Percentiles rank a stretch among this genome's conserved stretches.
Conservation (phyloP, 2,113 vertebrate species). For the Eupsittula cactorum region DNA sequence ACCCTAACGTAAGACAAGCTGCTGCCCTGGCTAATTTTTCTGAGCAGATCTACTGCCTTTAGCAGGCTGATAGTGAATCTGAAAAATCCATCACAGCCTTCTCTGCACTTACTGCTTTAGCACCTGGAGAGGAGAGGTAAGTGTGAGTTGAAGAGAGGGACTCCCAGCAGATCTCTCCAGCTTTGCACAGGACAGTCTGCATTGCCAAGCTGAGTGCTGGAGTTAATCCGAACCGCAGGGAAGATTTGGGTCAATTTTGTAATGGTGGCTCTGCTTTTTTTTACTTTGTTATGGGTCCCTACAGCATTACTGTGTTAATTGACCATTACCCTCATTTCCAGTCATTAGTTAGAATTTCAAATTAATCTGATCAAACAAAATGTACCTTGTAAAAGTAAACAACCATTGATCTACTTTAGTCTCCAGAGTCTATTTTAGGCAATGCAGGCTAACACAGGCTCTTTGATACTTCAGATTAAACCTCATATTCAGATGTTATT, state of each 20-base stretch:
- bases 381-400: neutral
- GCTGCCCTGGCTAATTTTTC: slow-evolving; percentile 22
- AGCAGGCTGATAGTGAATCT: neutral
- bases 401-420: neutral
- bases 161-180: neutral
- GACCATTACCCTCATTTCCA: slow-evolving; percentile 27
- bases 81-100: neutral
- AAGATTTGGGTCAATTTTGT: neutral
- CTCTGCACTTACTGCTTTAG: neutral
- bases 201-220: neutral
- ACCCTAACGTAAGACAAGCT: neutral
- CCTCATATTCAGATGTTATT: neutral
- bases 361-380: slow-evolving; percentile 41
- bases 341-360: slow-evolving; percentile 13
- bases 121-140: neutral
- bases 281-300: neutral
- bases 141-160: neutral
- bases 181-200: neutral
- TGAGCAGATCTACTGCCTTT: slow-evolving; percentile 4
- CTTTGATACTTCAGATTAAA: neutral
- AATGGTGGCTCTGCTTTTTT: neutral
- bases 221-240: neutral
- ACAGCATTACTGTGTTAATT: neutral
- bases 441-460: neutral
- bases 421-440: neutral